Evolutionary conservation across 1,140 invertebrate genomes (phyloP), one percentile per base, ranked within the genome.

Genomic region (Marisa cornuarietis): DNA sequence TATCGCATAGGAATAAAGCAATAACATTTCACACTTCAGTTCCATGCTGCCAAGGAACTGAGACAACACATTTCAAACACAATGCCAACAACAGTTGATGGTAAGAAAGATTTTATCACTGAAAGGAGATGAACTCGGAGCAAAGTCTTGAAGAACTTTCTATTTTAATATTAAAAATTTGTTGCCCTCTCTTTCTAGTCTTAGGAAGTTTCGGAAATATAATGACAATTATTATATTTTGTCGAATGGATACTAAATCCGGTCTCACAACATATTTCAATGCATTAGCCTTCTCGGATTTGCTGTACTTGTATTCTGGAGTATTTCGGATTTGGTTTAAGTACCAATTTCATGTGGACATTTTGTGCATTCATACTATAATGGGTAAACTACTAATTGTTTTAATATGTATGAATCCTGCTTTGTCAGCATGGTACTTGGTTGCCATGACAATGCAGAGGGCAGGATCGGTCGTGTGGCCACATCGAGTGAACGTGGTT

Each of bases 391-490:
- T 73, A 11, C 18, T 24, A 24, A 58, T 18, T 16, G 52, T 73
- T 31, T 13, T 54, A 16, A 22, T 6, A n/a, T 73, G 10, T 51
- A 73, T 58, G 11, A 58, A 11, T 54, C 20, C 18, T n/a, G 0
- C 58, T 20, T 54, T 54, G 24, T 87, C 86, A 20, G 72, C 84
- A 13, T 88, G 86, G 85, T 76, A 83, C 5, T 72, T 87, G 18
- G 86, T 85, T 16, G 78, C 80, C 3, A 83, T 88, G 68, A 86
- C 87, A 5, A 65, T 81, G 52, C 84, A 88, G 68, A 63, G 87
- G 9, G 81, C 83, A 58, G 80, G 82, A 16, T 82, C 81, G 24
- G 85, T 84, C 6, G 84, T 83, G 76, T 75, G 81, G 65, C 87
- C 87, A 11, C 83, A 85, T 52, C 79, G 79, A 52, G 81, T 82